A percentile compares a stretch with the other conserved stretches of the same genome.
Evolutionary conservation across 2,888 invertebrate species (phyloP).

Genomic region (Caenorhabditis imperialis): DNA sequence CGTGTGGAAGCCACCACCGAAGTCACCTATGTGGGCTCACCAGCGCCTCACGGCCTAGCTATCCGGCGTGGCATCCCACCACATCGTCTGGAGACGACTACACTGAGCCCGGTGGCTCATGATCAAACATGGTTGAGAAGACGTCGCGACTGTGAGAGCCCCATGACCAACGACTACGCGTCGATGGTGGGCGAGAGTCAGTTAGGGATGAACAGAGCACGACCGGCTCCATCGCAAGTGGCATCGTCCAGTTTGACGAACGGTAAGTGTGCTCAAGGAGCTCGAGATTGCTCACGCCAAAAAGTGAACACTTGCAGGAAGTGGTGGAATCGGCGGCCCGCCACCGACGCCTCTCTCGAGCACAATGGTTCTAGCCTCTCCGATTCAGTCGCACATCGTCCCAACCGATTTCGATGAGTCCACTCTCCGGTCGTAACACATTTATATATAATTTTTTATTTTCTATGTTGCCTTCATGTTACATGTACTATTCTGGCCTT

Average conservation of each 20-base stretch:
- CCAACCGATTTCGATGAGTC: slow-evolving; percentile 25
- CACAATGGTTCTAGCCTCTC: slow-evolving; percentile 54
- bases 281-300: neutral
- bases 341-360: slow-evolving; percentile 57
- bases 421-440: slow-evolving; percentile 3
- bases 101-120: slow-evolving; percentile 54
- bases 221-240: slow-evolving; percentile 41
- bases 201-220: slow-evolving; percentile 31
- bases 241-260: slow-evolving; percentile 50
- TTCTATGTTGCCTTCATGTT: slow-evolving; percentile 20
- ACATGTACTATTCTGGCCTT: slow-evolving; percentile 2
- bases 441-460: neutral
- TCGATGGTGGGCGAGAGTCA: slow-evolving; percentile 71
- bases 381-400: slow-evolving; percentile 45
- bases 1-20: slow-evolving; percentile 60
- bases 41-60: slow-evolving; percentile 50
- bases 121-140: slow-evolving; percentile 66
- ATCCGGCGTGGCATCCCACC: slow-evolving; percentile 24
- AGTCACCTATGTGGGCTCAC: slow-evolving; percentile 65
- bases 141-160: slow-evolving; percentile 66
- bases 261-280: slow-evolving; percentile 17
- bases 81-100: slow-evolving; percentile 56
- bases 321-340: slow-evolving; percentile 53
- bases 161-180: slow-evolving; percentile 72
- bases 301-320: slow-evolving; percentile 38